A percentile compares a stretch with the other conserved stretches of the same genome.
These are phyloP conservation scores for Eufriesea mexicana DNA, from an alignment of 1,140 invertebrate genomes.

Conservation along the genomic window DNA sequence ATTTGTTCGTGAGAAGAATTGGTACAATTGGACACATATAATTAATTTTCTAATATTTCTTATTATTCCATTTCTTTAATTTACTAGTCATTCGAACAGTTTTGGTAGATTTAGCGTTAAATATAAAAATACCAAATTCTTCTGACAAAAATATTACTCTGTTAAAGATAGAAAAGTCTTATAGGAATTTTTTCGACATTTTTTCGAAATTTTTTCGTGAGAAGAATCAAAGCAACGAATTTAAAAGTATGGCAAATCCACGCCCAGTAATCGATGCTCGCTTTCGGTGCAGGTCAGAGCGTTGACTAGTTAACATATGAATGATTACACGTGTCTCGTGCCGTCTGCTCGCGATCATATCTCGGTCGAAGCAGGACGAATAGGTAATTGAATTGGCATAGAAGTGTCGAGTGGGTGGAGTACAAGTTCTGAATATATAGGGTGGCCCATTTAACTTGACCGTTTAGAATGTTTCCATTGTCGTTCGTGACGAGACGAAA, in stretches of 20 bases:
- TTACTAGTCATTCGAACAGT: too few relatives aligned
- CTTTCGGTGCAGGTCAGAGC: neutral
- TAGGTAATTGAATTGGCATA: slow-evolving; percentile 10
- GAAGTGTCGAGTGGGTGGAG: neutral
- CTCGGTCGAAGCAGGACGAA: neutral
- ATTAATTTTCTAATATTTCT: too few relatives aligned
- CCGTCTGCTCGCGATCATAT: neutral
- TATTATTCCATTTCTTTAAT: too few relatives aligned
- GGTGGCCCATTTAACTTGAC: slow-evolving; percentile 16
- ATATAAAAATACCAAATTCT: too few relatives aligned
- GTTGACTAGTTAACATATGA: slow-evolving; percentile 19
- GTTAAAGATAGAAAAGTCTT: too few relatives aligned
- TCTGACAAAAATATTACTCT: too few relatives aligned
- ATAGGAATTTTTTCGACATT: too few relatives aligned
- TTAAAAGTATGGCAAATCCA: neutral
- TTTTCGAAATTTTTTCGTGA: too few relatives aligned
- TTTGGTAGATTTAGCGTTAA: too few relatives aligned
- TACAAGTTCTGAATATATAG: neutral
- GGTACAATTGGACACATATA: too few relatives aligned
- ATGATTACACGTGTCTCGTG: neutral
- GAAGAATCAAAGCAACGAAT: neutral
- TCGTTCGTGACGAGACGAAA: slow-evolving; percentile 19
- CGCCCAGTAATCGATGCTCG: neutral
- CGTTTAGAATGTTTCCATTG: slow-evolving; percentile 5
- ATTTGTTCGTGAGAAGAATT: too few relatives aligned